Base-by-base conservation (phyloP, 2,113 vertebrate genomes). In the Hippocampus guttulatus region DNA sequence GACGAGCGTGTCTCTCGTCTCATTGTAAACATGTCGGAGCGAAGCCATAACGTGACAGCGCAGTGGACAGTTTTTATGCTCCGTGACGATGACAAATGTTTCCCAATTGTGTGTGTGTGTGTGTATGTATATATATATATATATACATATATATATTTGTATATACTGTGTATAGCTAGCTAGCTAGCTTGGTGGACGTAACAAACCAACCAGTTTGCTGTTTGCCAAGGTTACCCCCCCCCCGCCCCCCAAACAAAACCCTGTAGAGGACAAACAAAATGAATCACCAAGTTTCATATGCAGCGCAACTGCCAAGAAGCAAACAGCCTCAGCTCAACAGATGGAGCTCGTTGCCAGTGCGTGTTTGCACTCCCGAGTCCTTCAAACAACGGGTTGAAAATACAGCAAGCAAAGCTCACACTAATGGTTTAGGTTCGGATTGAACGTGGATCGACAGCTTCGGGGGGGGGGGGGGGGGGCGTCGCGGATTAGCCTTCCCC, bases 261-360 rank as follows among this genome's bases (percentile, higher is more conserved):
- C 27, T 11, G 23, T 64, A 69, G 74, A 60, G 43, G 10, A 25
- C 67, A 79, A 70, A 69, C 71, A 74, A 74, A 82, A 67, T 21
- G 5, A 71, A 76, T 75, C 70, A 73, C 55, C 69, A 74, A 76
- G 74, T 66, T 70, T 16, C 63, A 69, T 71, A 51, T 65, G 60
- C 58, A 62, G 67, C 67, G 64, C 61, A 76, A 75, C 55, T 79
- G 73, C 75, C 52, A 62, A 71, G 62, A 81, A 67, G 41, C 52
- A 55, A 27, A 71, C 68, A 55, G 69, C 70, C 30, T 3, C 51
- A 58, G 63, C 30, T 20, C 9, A 69, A 73, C 66, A 54, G 67
- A 67, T 58, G 49, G 64, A 73, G 41, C n/a, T 47, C 25, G 23
- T 18, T 65, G 23, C 23, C 40, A 27, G 55, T 64, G 43, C 33